Percentiles rank a stretch among this genome's conserved stretches.
Conservation (phyloP, 2,888 invertebrate genomes). For the Drosophila formosana region DNA sequence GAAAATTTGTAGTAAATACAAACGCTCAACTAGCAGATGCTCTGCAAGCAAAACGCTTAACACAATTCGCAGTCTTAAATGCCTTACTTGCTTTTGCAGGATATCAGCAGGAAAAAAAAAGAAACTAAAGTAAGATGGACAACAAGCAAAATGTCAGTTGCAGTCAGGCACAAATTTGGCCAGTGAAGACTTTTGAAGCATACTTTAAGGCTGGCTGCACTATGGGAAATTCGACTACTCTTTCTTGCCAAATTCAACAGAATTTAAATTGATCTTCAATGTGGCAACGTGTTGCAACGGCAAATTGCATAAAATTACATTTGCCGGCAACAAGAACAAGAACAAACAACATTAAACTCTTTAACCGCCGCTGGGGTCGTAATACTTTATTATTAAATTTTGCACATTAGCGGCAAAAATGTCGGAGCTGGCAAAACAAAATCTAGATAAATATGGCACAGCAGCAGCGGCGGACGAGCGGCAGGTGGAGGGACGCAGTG, state of each 20-base stretch:
- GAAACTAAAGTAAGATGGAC: conserved; percentile 38
- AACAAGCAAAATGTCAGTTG: conserved; percentile 58
- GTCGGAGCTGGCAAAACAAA: conserved; percentile 66
- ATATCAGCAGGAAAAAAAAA: conserved; percentile 4
- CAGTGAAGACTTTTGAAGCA: conserved; percentile 58
- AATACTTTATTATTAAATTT: conserved; percentile 79
- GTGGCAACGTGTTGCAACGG: conserved; percentile 26
- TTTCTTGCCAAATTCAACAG: no score
- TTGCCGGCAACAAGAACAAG: conserved; percentile 36
- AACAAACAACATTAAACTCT: conserved; percentile 68
- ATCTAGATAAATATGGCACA: conserved; percentile 76
- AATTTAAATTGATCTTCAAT: no score
- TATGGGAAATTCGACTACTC: no score
- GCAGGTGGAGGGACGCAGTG: conserved; percentile 46
- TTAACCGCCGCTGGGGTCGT: conserved; percentile 62
- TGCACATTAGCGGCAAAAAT: conserved; percentile 70
- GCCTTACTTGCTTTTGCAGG: conserved; percentile 5
- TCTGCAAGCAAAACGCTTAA: background rate
- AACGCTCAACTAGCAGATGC: background rate
- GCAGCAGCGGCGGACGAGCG: background rate
- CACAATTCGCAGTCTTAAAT: background rate
- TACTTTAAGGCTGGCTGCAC: conserved; percentile 53
- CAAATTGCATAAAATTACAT: conserved; percentile 54
- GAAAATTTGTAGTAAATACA: background rate
- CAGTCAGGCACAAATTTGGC: conserved; percentile 65